Base-by-base conservation (phyloP, 2,888 invertebrate genomes). In the Ormyrus thymus region DNA sequence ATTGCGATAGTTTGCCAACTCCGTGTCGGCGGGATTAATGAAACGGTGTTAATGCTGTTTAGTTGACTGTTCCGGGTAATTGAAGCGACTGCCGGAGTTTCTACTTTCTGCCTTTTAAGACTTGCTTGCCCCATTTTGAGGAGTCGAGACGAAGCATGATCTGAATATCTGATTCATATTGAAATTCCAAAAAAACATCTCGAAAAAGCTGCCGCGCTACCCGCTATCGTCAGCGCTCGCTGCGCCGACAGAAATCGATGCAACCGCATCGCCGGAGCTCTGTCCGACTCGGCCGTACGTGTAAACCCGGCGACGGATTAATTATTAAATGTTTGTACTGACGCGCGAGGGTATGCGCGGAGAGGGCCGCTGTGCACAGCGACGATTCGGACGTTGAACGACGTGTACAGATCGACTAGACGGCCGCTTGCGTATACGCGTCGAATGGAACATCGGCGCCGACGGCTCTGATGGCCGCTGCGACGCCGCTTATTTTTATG, bases 281-380 rank as follows among this genome's bases (percentile, higher is more conserved):
- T 6, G n/a, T 50, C 7, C n/a, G 50, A 76, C 13, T 64, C 51
- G 61, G 61, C 6, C 51, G n/a, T 51, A 51, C 11, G 55, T 59
- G 10, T 29, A 10, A 29, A 10, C n/a, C 13, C 45, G 55, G 1
- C 11, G 45, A 43, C 9, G 50, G 29, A 73, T 78, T 73, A 68
- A 78, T 78, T 73, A 78, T 73, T 73, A 68, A 73, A 72, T 62
- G 64, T 69, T 62, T 51, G 68, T 43, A 58, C 15, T 48, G 13
- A 2, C 29, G 29, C 51, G 10, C 48, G 11, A 8, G 15, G 10
- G 13, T 53, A 53, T 51, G 10, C 13, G 7, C 10, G 0, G 15
- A 48, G 6, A 7, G 43, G 48, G 43, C 53, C 11, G 10, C 5
- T 45, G 5, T n/a, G 61, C 6, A 1, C 45, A 45, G n/a, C 29